Evolutionary conservation across 2,888 invertebrate species (phyloP).

Genomic region (Parthenolecanium corni): DNA sequence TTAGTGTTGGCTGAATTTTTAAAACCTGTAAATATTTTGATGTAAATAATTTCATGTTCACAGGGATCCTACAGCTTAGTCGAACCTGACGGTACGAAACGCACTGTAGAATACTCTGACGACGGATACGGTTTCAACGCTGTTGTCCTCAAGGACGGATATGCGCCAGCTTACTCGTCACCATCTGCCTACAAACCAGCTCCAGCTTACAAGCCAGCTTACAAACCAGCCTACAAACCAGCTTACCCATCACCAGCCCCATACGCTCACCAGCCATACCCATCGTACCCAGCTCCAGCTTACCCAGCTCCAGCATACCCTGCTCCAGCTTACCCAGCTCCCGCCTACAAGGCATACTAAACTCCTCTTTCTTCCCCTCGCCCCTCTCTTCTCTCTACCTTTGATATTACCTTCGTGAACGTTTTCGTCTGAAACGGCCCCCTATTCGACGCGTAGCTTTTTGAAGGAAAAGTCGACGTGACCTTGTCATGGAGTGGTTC

Average conservation of each 20-base stretch:
- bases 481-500: no score
- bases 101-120: slow-evolving; percentile 33
- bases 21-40: no score
- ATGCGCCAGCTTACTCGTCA: slow-evolving; percentile 21
- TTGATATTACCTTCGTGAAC: no score
- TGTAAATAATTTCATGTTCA: no score
- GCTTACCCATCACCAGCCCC: slow-evolving; percentile 23
- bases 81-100: slow-evolving; percentile 33
- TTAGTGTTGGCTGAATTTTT: no score
- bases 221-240: slow-evolving; percentile 29
- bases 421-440: no score
- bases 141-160: slow-evolving; percentile 31
- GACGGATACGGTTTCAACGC: slow-evolving; percentile 33
- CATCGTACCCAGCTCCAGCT: slow-evolving; percentile 18
- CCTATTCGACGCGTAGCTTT: no score
- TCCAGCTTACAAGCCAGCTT: slow-evolving; percentile 29
- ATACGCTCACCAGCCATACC: slow-evolving; percentile 6
- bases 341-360: slow-evolving; percentile 7
- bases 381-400: slow-evolving; percentile 3
- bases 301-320: slow-evolving; percentile 10
- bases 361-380: not conserved
- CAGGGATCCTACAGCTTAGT: slow-evolving; percentile 31
- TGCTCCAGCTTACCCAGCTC: slow-evolving; percentile 17
- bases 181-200: slow-evolving; percentile 31
- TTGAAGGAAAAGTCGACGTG: no score